A percentile compares a stretch with the other conserved stretches of the same genome.
These are phyloP conservation scores for Anguilla obscura DNA, from an alignment of 2,797 vertebrate species.

Conservation along the genomic window DNA sequence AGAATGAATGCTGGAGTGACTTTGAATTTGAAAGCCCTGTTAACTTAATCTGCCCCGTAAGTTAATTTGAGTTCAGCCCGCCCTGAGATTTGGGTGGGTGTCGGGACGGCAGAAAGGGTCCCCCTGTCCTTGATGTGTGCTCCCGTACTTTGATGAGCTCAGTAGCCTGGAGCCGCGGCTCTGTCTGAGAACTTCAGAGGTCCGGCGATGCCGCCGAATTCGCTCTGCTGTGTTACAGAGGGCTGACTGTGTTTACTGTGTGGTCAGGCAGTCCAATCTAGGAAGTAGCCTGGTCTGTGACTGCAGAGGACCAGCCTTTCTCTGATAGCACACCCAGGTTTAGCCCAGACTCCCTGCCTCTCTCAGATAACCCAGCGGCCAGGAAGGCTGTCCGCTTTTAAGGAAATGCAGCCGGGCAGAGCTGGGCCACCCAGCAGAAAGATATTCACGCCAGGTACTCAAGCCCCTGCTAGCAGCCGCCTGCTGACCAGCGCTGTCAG, in stretches of 20 bases:
- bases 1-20: neutral
- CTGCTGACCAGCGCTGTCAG: neutral
- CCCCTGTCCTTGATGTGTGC: neutral
- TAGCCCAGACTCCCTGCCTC: neutral
- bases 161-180: neutral
- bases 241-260: neutral
- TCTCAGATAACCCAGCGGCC: neutral
- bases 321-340: neutral
- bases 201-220: neutral
- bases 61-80: neutral
- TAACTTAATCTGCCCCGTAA: neutral
- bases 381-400: neutral
- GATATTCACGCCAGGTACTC: neutral
- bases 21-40: neutral
- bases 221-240: neutral
- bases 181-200: neutral
- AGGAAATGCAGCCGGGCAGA: slow-evolving; percentile 3
- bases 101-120: neutral
- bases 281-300: neutral
- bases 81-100: neutral
- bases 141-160: neutral
- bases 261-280: neutral
- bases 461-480: neutral
- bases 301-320: neutral
- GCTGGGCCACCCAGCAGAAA: neutral